phyloP scores from a whole-genome alignment of 2,888 invertebrate genomes.

The Artemia sp. region DNA sequence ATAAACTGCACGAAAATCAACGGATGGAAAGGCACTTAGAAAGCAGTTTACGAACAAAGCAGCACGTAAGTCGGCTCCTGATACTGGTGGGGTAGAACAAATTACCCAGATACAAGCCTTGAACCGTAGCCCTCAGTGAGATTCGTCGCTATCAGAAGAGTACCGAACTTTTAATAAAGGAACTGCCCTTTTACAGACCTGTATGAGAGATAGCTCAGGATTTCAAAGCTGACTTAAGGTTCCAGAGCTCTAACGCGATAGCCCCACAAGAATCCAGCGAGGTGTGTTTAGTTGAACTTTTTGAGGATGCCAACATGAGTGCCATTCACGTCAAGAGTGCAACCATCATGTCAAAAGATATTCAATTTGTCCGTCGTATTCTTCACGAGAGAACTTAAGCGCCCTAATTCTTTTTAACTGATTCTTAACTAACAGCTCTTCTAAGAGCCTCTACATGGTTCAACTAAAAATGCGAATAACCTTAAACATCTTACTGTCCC shows the following conservation, averaged over 20 bases:
- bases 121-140: constrained; percentile 37
- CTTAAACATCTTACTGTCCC: no score
- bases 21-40: constrained; percentile 89
- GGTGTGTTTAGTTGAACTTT: constrained; percentile 79
- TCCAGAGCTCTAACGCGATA: no score
- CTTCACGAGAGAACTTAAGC: no score
- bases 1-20: constrained; percentile 91
- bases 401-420: constrained; percentile 39
- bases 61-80: constrained; percentile 54
- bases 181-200: constrained; percentile 34
- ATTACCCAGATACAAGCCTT: constrained; percentile 37
- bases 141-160: constrained; percentile 39
- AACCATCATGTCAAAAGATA: constrained; percentile 95
- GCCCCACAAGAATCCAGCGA: constrained; percentile 30
- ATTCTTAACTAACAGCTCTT: no score
- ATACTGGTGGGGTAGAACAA: constrained; percentile 38
- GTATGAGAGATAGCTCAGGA: no score
- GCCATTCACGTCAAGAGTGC: constrained; percentile 93
- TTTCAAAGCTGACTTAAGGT: no score
- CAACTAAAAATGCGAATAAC: no score
- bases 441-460: no score
- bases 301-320: constrained; percentile 94
- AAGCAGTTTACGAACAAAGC: constrained; percentile 87
- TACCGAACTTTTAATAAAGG: constrained; percentile 37
- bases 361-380: no score